Percentiles rank a stretch among this genome's conserved stretches.
These are phyloP conservation scores for Erethizon dorsatum DNA, from an alignment of 2,797 vertebrate species.

Conservation along the genomic window DNA sequence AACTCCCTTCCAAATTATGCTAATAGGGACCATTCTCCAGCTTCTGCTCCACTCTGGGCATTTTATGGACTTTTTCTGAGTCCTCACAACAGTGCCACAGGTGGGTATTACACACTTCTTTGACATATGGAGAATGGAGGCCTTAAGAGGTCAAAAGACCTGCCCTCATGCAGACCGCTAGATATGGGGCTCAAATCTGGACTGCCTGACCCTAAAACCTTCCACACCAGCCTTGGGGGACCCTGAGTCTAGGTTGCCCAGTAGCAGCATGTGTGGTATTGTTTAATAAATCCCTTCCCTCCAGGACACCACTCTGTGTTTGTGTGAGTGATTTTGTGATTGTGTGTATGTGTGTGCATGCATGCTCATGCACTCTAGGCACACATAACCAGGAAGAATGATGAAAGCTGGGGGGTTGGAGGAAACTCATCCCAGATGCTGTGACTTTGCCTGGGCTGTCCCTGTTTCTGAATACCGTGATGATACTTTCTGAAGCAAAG, in stretches of 20 bases:
- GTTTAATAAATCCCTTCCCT: conserved; percentile 18
- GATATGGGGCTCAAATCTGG: background rate
- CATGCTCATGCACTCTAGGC: background rate
- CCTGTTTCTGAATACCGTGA: conserved; percentile 74
- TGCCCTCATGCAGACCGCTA: background rate
- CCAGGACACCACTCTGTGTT: background rate
- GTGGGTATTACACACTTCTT: background rate
- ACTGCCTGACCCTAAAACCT: background rate
- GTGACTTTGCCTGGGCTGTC: conserved; percentile 75
- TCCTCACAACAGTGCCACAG: background rate
- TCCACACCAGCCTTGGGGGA: background rate
- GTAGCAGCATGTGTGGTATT: background rate
- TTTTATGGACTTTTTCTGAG: background rate
- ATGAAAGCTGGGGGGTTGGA: conserved; percentile 46
- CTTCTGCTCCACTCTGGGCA: background rate
- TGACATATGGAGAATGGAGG: background rate
- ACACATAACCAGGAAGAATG: conserved; percentile 44
- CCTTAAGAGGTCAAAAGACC: background rate
- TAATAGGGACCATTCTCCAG: background rate
- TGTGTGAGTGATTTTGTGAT: background rate
- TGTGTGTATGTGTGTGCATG: background rate
- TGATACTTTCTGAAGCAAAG: conserved; percentile 82
- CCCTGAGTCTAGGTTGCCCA: background rate
- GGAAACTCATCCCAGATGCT: conserved; percentile 78
- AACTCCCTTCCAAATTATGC: background rate